A percentile compares a stretch with the other conserved stretches of the same genome.
Conservation (phyloP, 2,113 vertebrate species). For the zebrafish (Danio rerio) region DNA sequence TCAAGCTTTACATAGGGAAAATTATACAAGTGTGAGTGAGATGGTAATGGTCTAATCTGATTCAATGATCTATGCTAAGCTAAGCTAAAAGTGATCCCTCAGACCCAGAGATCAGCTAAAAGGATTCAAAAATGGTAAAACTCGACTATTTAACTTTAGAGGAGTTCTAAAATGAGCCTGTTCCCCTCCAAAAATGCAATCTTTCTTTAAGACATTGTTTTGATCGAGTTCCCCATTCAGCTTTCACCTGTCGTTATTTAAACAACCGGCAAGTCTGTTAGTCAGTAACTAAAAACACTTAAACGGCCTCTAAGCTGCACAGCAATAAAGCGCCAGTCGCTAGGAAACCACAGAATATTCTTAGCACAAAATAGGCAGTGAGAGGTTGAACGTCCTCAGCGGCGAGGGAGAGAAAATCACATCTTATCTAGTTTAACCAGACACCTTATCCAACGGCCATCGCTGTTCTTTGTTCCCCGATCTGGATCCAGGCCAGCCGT, state of each 20-base stretch:
- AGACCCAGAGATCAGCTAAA: no score
- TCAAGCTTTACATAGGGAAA: no score
- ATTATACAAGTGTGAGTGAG: no score
- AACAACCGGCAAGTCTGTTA: constrained; percentile 12
- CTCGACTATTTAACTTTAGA: no score
- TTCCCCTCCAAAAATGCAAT: no score
- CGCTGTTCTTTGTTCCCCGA: constrained; percentile 20
- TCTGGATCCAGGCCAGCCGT: constrained; percentile 12
- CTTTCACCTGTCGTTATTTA: constrained; percentile 35
- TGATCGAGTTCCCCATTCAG: background rate
- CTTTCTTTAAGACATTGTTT: background rate
- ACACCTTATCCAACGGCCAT: constrained; percentile 35
- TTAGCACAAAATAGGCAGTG: constrained; percentile 44
- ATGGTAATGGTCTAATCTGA: no score
- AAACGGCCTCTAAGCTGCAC: constrained; percentile 6
- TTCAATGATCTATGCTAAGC: no score
- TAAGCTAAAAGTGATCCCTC: no score
- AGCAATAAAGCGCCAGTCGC: constrained; percentile 43
- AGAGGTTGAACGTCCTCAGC: constrained; percentile 38
- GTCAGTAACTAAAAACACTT: constrained; percentile 43
- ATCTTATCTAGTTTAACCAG: constrained; percentile 51
- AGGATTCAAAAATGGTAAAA: no score
- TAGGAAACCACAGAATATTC: constrained; percentile 53
- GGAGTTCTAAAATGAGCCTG: no score
- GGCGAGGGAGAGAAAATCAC: constrained; percentile 31